Conservation (phyloP, 2,797 vertebrate genomes). For the Crocodylus rhombifer region DNA sequence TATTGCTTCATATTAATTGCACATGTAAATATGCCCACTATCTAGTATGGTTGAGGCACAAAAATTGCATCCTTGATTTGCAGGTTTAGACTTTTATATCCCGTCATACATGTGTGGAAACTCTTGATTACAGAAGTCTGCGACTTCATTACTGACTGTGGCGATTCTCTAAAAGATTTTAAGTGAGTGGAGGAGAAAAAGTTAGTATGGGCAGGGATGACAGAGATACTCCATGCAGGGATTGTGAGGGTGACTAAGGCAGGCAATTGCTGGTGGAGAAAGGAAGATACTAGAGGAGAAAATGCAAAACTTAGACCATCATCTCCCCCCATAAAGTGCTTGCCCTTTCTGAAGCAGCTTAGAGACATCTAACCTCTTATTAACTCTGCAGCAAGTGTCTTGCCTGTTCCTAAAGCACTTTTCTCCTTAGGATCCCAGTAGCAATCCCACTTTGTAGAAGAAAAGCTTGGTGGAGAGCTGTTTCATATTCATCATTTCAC, state of each 20-base stretch:
- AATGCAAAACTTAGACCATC: background rate
- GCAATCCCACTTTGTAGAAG: background rate
- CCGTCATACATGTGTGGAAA: accelerated
- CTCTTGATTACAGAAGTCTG: background rate
- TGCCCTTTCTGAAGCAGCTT: background rate
- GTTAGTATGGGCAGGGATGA: background rate
- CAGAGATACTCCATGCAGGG: background rate
- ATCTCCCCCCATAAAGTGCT: background rate
- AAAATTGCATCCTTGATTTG: background rate
- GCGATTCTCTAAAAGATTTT: background rate
- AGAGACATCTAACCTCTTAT: background rate
- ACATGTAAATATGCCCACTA: too few relatives aligned
- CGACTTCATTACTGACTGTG: background rate
- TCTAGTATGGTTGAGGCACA: too few relatives aligned
- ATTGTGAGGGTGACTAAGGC: background rate
- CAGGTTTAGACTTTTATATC: background rate
- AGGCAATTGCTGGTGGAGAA: background rate
- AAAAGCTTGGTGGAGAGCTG: background rate
- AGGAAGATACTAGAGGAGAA: background rate
- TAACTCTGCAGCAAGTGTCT: background rate
- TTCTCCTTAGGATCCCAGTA: background rate
- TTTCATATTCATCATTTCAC: background rate
- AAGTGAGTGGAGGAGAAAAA: background rate
- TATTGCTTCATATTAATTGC: too few relatives aligned
- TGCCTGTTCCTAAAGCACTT: background rate